These are phyloP conservation scores for Acleris sparsana DNA, from an alignment of 2,888 invertebrate genomes.

Conservation along the genomic window DNA sequence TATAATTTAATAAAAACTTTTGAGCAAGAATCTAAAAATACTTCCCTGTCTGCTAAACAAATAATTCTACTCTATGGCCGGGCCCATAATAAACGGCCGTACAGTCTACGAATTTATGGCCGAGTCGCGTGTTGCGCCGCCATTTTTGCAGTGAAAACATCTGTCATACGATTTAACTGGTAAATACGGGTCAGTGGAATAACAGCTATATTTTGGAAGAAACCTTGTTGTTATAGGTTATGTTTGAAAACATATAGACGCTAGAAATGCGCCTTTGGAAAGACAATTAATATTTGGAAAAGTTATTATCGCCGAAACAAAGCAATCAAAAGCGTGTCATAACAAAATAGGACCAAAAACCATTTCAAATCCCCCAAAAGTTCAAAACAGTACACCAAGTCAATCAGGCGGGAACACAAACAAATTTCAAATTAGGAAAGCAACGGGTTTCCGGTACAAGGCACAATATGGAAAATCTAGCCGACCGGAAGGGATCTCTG, in stretches of 20 bases:
- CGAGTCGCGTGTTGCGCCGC: conserved; percentile 58
- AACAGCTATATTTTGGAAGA: conserved; percentile 54
- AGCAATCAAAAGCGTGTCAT: conserved; percentile 12
- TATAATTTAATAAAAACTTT: no score
- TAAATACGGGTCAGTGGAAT: conserved; percentile 64
- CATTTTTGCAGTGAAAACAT: conserved; percentile 67
- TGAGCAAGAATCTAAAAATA: no score
- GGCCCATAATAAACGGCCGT: conserved; percentile 15
- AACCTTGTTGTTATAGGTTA: conserved; percentile 53
- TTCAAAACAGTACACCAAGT: conserved; percentile 43
- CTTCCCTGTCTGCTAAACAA: conserved; percentile 1
- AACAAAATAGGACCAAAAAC: conserved; percentile 15
- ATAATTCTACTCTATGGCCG: conserved; percentile 36
- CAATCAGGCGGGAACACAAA: conserved; percentile 64
- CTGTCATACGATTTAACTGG: conserved; percentile 66
- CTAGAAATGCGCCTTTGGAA: no score
- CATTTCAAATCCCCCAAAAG: conserved; percentile 27
- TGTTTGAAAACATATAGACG: conserved; percentile 42
- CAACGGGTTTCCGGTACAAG: conserved; percentile 43
- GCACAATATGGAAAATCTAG: conserved; percentile 61
- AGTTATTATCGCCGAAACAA: neutral
- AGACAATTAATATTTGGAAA: no score
- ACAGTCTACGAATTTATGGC: conserved; percentile 59
- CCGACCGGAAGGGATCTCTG: conserved; percentile 63
- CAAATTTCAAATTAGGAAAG: conserved; percentile 63